Evolutionary conservation across 2,113 vertebrate genomes (phyloP).

Genomic region (Dasyurus viverrinus): DNA sequence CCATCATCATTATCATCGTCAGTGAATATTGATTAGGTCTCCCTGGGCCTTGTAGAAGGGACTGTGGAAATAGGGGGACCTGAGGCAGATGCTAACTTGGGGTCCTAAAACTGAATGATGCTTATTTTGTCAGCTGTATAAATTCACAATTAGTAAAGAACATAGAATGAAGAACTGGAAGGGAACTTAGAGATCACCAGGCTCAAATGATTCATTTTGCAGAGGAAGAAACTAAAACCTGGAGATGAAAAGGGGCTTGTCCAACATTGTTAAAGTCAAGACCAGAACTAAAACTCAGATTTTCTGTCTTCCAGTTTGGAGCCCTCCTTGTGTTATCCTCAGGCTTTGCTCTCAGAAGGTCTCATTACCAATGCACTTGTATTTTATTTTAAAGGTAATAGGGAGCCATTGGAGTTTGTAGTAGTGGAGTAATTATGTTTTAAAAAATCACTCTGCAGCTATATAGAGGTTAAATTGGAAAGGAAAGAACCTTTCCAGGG

Average conservation of each 20-base stretch:
- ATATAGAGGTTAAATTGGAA: background rate
- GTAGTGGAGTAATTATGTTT: background rate
- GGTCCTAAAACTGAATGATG: background rate
- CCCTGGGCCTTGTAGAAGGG: background rate
- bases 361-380: background rate
- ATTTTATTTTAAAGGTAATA: background rate
- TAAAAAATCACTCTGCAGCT: background rate
- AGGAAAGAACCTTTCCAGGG: background rate
- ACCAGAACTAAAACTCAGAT: background rate
- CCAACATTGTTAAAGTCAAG: background rate
- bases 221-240: background rate
- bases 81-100: background rate
- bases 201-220: background rate
- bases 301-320: background rate
- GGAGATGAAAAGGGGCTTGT: background rate
- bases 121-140: background rate
- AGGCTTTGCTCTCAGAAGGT: background rate
- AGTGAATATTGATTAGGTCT: background rate
- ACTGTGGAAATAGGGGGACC: background rate
- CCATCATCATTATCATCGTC: conserved; percentile 5
- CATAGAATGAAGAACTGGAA: background rate
- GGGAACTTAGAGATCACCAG: background rate
- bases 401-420: background rate
- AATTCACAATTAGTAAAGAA: background rate
- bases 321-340: background rate